These are phyloP conservation scores for Gadus chalcogrammus DNA, from an alignment of 2,113 vertebrate genomes.

Conservation along the genomic window DNA sequence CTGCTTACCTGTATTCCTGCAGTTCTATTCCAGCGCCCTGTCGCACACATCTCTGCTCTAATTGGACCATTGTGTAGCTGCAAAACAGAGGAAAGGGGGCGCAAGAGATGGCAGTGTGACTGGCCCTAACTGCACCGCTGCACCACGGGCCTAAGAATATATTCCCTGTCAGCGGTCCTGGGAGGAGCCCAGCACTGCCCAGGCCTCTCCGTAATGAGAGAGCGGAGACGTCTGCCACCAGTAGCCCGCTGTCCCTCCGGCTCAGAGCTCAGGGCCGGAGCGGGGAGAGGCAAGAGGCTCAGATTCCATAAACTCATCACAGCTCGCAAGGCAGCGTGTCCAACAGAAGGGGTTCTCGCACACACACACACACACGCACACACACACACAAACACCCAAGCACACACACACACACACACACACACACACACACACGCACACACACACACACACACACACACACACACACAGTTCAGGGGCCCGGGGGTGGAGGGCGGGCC, in stretches of 20 bases:
- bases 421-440: no score
- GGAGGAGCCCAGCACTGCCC: constrained; percentile 62
- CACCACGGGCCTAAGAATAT: constrained; percentile 70
- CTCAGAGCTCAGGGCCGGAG: constrained; percentile 58
- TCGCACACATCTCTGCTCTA: constrained; percentile 14
- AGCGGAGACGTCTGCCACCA: constrained; percentile 63
- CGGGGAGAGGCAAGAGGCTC: constrained; percentile 56
- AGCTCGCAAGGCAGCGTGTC: constrained; percentile 65
- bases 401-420: background rate
- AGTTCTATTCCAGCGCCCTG: background rate
- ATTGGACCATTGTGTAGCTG: constrained; percentile 49
- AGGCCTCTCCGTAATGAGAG: constrained; percentile 75
- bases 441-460: no score
- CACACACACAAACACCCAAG: background rate
- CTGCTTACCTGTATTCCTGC: background rate
- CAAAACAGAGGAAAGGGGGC: constrained; percentile 40
- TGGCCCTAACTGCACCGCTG: constrained; percentile 62
- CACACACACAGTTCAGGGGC: no score
- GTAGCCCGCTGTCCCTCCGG: constrained; percentile 56
- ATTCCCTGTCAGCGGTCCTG: constrained; percentile 65
- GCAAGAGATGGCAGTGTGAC: constrained; percentile 59
- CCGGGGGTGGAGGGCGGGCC: no score
- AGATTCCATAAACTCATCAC: constrained; percentile 72
- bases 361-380: constrained; percentile 13
- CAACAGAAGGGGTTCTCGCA: constrained; percentile 60